Evolutionary conservation across 2,113 vertebrate species (phyloP).

Genomic region (Xenotilapia flavipinnis): DNA sequence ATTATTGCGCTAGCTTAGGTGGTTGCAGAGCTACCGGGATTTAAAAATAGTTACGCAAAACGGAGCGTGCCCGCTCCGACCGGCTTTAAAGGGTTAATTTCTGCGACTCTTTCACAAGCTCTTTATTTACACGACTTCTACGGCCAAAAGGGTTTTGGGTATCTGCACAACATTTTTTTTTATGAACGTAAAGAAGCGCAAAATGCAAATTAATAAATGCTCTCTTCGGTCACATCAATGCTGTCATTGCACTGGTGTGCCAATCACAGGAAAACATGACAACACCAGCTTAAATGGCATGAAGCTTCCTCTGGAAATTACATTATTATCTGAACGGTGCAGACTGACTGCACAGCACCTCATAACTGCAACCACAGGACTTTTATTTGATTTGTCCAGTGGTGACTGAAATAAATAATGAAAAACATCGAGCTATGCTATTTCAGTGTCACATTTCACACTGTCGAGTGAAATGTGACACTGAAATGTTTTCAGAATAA

Average conservation of each 20-base stretch:
- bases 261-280: not conserved
- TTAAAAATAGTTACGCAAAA: no score
- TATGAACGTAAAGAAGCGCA: not conserved
- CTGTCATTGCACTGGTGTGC: not conserved
- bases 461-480: not conserved
- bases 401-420: accelerated
- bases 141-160: not conserved
- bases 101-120: not conserved
- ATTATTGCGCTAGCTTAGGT: no score
- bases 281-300: not conserved
- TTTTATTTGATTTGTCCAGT: not conserved
- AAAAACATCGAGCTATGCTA: not conserved
- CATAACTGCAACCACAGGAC: not conserved
- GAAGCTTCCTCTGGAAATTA: not conserved
- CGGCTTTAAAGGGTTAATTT: no score
- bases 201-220: not conserved
- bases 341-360: not conserved
- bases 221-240: not conserved
- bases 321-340: not conserved
- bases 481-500: not conserved
- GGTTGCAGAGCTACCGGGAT: no score
- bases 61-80: no score
- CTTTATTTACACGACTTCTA: not conserved
- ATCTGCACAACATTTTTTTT: not conserved
- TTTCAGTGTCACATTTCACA: not conserved